Percentiles rank a stretch among this genome's conserved stretches.
These are phyloP conservation scores for Mesoclemmys tuberculata DNA, from an alignment of 2,113 vertebrate species.

Conservation along the genomic window DNA sequence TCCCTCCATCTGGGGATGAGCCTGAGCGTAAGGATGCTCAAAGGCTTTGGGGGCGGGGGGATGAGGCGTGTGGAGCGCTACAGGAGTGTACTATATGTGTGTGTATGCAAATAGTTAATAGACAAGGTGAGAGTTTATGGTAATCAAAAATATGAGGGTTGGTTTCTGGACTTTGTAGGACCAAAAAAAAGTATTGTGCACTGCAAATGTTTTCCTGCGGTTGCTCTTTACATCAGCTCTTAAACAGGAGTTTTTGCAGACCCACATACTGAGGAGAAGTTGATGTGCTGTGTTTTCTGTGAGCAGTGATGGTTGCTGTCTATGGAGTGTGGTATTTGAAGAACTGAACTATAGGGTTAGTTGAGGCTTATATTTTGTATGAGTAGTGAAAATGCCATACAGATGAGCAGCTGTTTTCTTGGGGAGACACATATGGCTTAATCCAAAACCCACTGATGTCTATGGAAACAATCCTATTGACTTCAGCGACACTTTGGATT, in stretches of 20 bases:
- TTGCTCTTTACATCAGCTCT: neutral
- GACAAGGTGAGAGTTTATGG: neutral
- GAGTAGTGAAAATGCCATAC: neutral
- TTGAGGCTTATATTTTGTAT: neutral
- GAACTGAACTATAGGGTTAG: neutral
- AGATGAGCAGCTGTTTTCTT: neutral
- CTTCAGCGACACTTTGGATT: neutral
- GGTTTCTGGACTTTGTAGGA: neutral
- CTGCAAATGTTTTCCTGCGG: neutral
- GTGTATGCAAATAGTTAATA: neutral
- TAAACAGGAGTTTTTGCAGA: neutral
- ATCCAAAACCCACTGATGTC: neutral
- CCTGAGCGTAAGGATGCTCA: neutral
- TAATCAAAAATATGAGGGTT: neutral
- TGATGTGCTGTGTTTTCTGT: neutral
- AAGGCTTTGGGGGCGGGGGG: neutral
- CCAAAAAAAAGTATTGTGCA: accelerated
- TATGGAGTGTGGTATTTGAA: neutral
- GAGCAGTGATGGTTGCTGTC: neutral
- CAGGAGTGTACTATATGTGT: neutral
- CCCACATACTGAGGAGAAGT: neutral
- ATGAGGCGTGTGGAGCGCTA: neutral
- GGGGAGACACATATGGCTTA: neutral
- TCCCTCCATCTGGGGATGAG: neutral
- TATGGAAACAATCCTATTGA: neutral